These are phyloP conservation scores for Chrysaora quinquecirrha DNA, from an alignment of 30 jellyfish, hydroid and myxozoan genomes.

Conservation along the genomic window DNA sequence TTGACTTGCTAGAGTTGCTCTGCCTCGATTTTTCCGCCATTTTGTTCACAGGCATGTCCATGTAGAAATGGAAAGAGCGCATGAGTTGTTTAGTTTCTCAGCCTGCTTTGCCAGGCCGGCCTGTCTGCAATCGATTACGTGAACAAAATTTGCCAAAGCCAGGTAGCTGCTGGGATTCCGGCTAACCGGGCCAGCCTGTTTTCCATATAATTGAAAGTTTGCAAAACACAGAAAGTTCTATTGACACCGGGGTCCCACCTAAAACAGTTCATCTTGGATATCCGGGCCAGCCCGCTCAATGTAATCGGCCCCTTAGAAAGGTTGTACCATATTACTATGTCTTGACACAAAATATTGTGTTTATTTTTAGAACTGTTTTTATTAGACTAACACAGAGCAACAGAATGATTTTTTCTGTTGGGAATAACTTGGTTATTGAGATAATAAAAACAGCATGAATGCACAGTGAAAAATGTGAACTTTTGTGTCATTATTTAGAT, in stretches of 20 bases:
- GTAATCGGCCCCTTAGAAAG: constrained; percentile 44
- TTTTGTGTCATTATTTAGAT: no score
- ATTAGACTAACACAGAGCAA: no score
- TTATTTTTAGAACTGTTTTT: no score
- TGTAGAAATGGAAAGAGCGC: not conserved
- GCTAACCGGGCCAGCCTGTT: constrained; percentile 62
- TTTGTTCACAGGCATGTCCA: not conserved
- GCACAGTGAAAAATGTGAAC: no score
- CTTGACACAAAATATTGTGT: no score
- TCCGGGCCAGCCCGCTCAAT: constrained; percentile 49
- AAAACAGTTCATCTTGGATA: constrained; percentile 37
- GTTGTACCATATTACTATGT: no score
- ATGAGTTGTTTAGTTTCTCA: constrained; percentile 28
- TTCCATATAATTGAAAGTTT: constrained; percentile 38
- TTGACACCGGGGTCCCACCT: no score
- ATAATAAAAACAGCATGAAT: no score
- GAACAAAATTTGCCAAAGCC: constrained; percentile 1
- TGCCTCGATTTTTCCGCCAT: not conserved
- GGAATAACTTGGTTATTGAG: no score
- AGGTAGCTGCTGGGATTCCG: constrained; percentile 29
- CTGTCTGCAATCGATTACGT: constrained; percentile 17
- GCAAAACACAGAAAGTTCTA: constrained; percentile 45
- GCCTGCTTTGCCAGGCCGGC: no score
- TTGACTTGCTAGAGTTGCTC: not conserved
- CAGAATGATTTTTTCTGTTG: no score